These are phyloP conservation scores for Octodon degus DNA, from an alignment of 2,113 vertebrate genomes.

Conservation along the genomic window DNA sequence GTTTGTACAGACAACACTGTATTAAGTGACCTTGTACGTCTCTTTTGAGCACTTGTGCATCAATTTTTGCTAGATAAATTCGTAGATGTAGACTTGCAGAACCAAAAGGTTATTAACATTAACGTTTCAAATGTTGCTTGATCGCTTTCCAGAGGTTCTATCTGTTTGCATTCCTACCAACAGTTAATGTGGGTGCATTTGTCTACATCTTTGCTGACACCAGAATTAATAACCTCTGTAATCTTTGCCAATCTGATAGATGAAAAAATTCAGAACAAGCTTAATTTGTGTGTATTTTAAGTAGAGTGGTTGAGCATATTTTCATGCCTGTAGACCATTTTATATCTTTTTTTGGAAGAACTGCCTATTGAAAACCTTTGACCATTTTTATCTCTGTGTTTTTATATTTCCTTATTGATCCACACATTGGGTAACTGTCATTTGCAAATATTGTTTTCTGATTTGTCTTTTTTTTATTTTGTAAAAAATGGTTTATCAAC, in stretches of 20 bases:
- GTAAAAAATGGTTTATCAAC: too few species aligned
- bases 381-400: constrained; percentile 50
- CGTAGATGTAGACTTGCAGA: constrained; percentile 40
- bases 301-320: constrained; percentile 7
- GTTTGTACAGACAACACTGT: not conserved
- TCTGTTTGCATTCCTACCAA: constrained; percentile 32
- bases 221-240: constrained; percentile 50
- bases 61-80: constrained; percentile 63
- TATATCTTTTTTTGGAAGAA: not conserved
- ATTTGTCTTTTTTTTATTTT: not conserved
- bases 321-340: constrained; percentile 35
- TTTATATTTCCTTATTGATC: constrained; percentile 51
- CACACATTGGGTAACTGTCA: constrained; percentile 24
- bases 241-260: constrained; percentile 40
- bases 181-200: not conserved
- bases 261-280: constrained; percentile 38
- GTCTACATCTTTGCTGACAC: not conserved
- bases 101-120: constrained; percentile 44
- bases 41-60: constrained; percentile 26
- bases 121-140: constrained; percentile 56
- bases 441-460: constrained; percentile 54
- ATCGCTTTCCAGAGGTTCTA: constrained; percentile 49
- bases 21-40: not conserved
- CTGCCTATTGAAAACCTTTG: constrained; percentile 34
- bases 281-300: constrained; percentile 45